Base-by-base conservation (phyloP, 2,113 vertebrate species). In the Phylloscopus whistleri region DNA sequence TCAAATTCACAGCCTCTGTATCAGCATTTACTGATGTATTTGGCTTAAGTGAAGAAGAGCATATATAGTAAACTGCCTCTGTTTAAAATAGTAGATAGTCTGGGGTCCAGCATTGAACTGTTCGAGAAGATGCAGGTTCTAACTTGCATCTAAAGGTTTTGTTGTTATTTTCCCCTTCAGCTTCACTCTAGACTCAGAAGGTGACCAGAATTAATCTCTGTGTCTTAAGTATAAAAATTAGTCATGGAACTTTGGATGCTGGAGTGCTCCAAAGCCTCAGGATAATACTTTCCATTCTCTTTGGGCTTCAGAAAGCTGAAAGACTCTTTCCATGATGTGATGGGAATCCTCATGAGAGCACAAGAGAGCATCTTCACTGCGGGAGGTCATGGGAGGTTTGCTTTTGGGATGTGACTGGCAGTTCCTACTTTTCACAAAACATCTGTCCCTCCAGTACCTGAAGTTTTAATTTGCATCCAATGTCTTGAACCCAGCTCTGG, bases 1-100 rank as follows among this genome's bases (percentile, higher is more conserved):
- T 95, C 87, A 77, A 62, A 93, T 84, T 93, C 87, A 95, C 94
- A 96, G 93, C 75, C 92, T 67, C 93, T 94, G 87, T 95, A 88
- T 96, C 93, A 97, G 96, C 96, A 93, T 89, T 96, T 96, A 90
- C 72, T 0, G 1, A 83, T 44, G 52, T 69, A 33, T 90, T 88
- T 92, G 95, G 92, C 94, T 93, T 48, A 75, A 88, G 90, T 37
- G 22, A 88, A 80, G 85, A 94, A 49, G 37, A 80, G 63, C 59
- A 70, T 31, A 27, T 66, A 79, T 31, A 80, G 48, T 81, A 90
- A 69, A 60, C 93, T 95, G 90, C 17, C 90, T 97, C 72, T 86
- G 68, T 95, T 93, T 94, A 68, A 90, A 92, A 86, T 26, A 84
- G 64, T 46, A 86, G 72, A 56, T 68, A 77, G 64, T 59, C 79